Conservation (phyloP, 64 coral and sea anemone species). For the Cladopsammia gracilis region DNA sequence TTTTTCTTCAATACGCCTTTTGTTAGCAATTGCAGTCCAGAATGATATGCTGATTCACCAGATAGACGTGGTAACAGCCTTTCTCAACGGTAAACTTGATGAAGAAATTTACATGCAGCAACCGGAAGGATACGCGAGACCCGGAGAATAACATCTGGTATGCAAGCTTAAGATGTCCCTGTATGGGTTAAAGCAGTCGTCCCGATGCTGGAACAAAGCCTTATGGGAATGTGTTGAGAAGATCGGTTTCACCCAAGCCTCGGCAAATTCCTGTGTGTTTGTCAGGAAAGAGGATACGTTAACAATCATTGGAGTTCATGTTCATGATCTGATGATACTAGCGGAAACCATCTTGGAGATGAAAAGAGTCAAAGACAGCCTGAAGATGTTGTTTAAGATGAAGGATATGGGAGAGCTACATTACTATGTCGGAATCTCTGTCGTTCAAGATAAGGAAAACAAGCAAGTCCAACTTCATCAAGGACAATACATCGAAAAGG, state of each 20-base stretch:
- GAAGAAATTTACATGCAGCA: constrained; percentile 71
- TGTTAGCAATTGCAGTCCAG: constrained; percentile 38
- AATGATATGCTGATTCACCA: constrained; percentile 19
- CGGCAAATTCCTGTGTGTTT: no score
- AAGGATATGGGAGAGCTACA: no score
- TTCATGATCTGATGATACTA: constrained; percentile 57
- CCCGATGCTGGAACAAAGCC: no score
- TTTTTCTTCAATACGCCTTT: no score
- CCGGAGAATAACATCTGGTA: constrained; percentile 65
- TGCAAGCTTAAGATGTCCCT: constrained; percentile 54
- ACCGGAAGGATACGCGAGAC: constrained; percentile 53
- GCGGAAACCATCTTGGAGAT: constrained; percentile 40
- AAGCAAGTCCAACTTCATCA: neutral
- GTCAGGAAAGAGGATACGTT: constrained; percentile 24
- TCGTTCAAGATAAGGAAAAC: neutral
- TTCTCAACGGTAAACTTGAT: no score
- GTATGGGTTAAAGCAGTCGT: constrained; percentile 65
- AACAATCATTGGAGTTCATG: constrained; percentile 65
- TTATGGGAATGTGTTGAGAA: constrained; percentile 48
- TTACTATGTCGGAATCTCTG: constrained; percentile 3
- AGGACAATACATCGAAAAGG: no score
- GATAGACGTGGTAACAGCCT: no score
- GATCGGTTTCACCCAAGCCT: no score
- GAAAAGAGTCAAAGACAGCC: no score
- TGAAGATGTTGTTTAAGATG: no score